phyloP scores from a whole-genome alignment of 2,113 vertebrate species.

The Microtus ochrogaster region DNA sequence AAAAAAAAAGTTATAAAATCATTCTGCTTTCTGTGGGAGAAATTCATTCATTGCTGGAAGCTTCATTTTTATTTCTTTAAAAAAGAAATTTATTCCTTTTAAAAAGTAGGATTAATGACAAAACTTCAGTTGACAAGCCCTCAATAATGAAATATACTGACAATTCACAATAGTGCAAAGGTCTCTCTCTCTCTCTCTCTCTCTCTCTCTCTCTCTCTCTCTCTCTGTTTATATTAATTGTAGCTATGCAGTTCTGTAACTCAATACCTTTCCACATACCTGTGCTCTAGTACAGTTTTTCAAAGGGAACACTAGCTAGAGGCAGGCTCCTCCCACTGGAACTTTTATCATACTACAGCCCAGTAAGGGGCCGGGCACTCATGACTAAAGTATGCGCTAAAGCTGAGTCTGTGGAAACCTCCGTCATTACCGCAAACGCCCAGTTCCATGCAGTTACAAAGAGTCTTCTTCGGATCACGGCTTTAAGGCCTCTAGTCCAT shows the following conservation, averaged over 20 bases:
- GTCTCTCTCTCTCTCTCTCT: too few relatives aligned
- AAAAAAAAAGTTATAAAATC: not conserved
- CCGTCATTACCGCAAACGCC: not conserved
- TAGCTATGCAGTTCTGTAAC: not conserved
- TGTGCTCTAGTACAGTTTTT: not conserved
- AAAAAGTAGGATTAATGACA: not conserved
- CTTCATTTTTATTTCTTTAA: not conserved
- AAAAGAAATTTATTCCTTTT: not conserved
- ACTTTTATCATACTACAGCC: not conserved
- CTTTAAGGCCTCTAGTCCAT: not conserved
- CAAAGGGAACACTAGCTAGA: not conserved
- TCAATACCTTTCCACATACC: not conserved
- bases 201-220: not conserved
- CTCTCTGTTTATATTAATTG: too few relatives aligned
- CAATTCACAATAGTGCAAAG: not conserved
- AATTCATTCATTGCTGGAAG: not conserved
- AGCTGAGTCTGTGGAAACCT: not conserved
- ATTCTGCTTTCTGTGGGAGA: not conserved
- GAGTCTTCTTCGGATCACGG: not conserved
- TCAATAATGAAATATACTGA: not conserved
- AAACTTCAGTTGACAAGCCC: not conserved
- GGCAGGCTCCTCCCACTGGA: not conserved
- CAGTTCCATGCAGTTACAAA: not conserved
- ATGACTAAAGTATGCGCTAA: not conserved
- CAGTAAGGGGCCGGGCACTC: not conserved